Evolutionary conservation across 2,113 vertebrate genomes (phyloP).

Genomic region (Gasterosteus aculeatus): DNA sequence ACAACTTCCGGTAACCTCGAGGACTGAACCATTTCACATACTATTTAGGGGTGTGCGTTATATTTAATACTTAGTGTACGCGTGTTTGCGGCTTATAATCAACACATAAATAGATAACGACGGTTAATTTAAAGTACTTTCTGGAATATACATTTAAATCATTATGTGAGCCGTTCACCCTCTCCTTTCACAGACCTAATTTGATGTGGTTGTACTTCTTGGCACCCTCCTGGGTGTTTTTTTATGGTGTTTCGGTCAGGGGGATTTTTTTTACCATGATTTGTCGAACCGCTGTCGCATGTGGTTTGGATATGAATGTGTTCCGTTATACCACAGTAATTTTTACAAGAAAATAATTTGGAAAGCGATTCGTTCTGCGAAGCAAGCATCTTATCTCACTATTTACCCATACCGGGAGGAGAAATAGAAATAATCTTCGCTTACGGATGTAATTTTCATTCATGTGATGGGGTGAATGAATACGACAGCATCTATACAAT

Average conservation of each 20-base stretch:
- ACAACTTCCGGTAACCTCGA: constrained; percentile 89
- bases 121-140: accelerated
- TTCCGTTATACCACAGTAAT: constrained; percentile 13
- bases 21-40: constrained; percentile 79
- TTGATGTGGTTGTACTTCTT: background rate
- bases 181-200: background rate
- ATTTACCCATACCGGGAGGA: background rate
- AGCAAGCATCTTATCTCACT: background rate
- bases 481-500: constrained; percentile 19
- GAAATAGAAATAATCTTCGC: background rate
- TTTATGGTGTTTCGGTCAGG: constrained; percentile 42
- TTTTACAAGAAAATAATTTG: background rate
- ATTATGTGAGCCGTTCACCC: accelerated
- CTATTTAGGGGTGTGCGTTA: constrained; percentile 30
- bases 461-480: constrained; percentile 49
- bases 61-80: background rate
- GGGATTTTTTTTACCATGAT: constrained; percentile 59
- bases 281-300: constrained; percentile 56
- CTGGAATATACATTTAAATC: background rate
- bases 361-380: background rate
- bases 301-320: constrained; percentile 45
- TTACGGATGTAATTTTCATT: constrained; percentile 45
- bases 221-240: constrained; percentile 43
- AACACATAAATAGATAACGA: accelerated
- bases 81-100: background rate